Base-by-base conservation (phyloP, 1,140 invertebrate genomes). In the Sitophilus oryzae region DNA sequence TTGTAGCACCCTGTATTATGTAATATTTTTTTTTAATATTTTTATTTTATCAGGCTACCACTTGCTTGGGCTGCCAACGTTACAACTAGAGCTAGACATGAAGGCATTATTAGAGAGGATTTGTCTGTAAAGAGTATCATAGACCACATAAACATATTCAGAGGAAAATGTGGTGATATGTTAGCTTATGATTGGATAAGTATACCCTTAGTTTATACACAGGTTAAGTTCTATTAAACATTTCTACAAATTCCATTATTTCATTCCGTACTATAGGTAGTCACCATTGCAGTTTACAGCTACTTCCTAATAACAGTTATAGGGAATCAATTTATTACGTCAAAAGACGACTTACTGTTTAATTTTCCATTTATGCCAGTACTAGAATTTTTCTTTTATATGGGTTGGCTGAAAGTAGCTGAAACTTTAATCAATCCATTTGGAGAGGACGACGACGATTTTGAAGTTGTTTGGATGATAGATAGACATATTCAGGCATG, bases 401-500 rank as follows among this genome's bases (percentile, higher is more conserved):
- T 92, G 83, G 91, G 90, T 14, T 93, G 89, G 90, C 71, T 93
- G 35, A 93, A 92, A 77, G 88, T 91, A 14, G 88, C 88, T 0
- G 89, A 91, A 71, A 83, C 82, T 16, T 72, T 91, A 18, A 87
- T 91, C 21, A 91, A 91, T 72, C 89, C 88, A 0, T 94, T 93
- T 69, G 92, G 91, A 1, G 89, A 93, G 72, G 91, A 94, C 65
- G 91, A 94, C 64, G 91, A 94, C 61, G 77, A 79, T 58, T 79
- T 79, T 56, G 77, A 82, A 76, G 79, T 83, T 3, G 91, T 91
- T 62, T 92, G 89, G 88, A 81, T 93, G 66, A 84, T 93, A 35
- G 89, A 93, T 69, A 81, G 89, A 65, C 87, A 91, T 76, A 74
- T 91, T 23, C 84, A 89, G 73, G 82, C 83, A 72, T 62, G 21